phyloP scores from a whole-genome alignment of 2,888 invertebrate genomes.

The Parascotia fuliginaria region DNA sequence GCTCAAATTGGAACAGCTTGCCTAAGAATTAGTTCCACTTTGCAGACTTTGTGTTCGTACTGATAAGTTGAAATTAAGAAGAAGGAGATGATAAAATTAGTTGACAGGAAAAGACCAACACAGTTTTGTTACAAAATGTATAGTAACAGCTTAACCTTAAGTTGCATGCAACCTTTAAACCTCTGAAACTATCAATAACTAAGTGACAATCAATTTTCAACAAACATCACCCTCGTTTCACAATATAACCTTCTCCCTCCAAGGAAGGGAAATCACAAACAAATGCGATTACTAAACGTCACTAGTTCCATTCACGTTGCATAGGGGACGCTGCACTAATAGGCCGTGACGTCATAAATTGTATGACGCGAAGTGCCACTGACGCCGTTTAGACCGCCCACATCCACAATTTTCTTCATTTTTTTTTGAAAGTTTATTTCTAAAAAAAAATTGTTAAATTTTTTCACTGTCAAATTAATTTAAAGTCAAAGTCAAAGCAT shows the following conservation, averaged over 20 bases:
- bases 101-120: no score
- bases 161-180: background rate
- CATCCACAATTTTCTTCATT: slow-evolving; percentile 2
- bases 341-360: slow-evolving; percentile 57
- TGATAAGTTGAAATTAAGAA: no score
- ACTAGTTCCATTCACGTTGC: slow-evolving; percentile 37
- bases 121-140: no score
- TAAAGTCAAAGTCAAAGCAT: no score
- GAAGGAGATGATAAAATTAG: no score
- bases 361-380: slow-evolving; percentile 21
- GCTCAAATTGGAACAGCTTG: no score
- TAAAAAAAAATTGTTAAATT: background rate
- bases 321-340: slow-evolving; percentile 45
- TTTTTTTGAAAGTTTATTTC: background rate
- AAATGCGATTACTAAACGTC: slow-evolving; percentile 47
- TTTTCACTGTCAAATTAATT: background rate
- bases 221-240: slow-evolving; percentile 7
- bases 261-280: slow-evolving; percentile 33
- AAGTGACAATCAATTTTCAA: slow-evolving; percentile 5
- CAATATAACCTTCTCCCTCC: slow-evolving; percentile 20
- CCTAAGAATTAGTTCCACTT: no score
- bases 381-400: slow-evolving; percentile 37
- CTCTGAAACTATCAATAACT: background rate
- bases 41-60: no score
- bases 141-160: no score